Evolutionary conservation across 2,888 invertebrate species (phyloP), one percentile per base, ranked within the genome.

Genomic region (Trileptium ribeirensis): DNA sequence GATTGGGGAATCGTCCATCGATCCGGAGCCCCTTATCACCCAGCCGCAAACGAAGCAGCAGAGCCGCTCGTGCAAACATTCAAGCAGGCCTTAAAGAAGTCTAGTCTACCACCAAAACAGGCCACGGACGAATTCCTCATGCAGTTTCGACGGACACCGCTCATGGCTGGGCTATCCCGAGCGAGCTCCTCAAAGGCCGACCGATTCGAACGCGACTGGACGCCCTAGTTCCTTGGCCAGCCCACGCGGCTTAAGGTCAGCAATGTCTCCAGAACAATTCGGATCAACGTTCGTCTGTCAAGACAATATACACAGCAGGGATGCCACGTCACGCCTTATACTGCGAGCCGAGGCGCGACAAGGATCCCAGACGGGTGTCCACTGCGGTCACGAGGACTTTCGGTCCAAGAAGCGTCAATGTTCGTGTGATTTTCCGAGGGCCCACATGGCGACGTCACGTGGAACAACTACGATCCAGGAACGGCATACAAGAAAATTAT

Each of bases 21-120:
- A 24, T 37, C 24, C 85, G 84, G 77, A 78, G 82, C 84, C 39
- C 85, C 85, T 15, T 84, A 85, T 37, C 83, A 85, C 79, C 85
- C 85, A 74, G 78, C 77, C 83, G 29, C 82, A 24, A 78, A 78
- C 82, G n/a, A 84, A 37, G 2, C 77, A n/a, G 77, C 77, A 8
- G 77, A 75, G n/a, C 34, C 33, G n/a, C 38, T 75, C n/a, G 77
- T 85, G 67, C 83, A 84, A 67, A 83, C 81, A 8, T 84, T 85
- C 70, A 85, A 86, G 67, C 80, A 83, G 19, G 83, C 67, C 15
- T 34, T 82, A 38, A 1, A 36, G 82, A 74, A 81, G 82, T 83
- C 82, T 8, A 36, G 31, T 8, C 82, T 83, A 15, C 67, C 82
- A 15, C 29, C 82, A 24, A 82, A 29, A 81, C 29, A n/a, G 79